Conservation (phyloP, 2,888 invertebrate species). For the Oligia latruncula region DNA sequence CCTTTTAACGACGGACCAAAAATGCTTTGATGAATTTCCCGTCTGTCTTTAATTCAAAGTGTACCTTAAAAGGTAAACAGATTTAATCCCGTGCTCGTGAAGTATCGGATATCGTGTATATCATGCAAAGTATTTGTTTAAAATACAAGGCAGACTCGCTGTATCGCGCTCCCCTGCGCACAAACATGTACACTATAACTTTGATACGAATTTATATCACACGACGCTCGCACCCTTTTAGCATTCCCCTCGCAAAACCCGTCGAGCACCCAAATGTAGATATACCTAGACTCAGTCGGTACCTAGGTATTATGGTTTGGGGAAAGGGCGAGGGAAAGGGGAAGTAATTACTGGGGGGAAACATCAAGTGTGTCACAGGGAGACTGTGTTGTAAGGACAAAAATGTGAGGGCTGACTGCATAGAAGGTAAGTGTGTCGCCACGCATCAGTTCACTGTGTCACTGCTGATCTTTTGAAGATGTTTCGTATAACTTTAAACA, state of each 20-base stretch:
- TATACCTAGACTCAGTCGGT: constrained; percentile 81
- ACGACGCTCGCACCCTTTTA: constrained; percentile 84
- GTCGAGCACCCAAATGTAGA: constrained; percentile 78
- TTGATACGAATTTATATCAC: constrained; percentile 81
- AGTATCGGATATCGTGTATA: constrained; percentile 65
- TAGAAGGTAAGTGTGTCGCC: constrained; percentile 87
- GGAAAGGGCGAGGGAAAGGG: constrained; percentile 77
- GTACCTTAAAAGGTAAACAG: constrained; percentile 62
- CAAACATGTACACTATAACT: constrained; percentile 73
- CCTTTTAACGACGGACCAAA: constrained; percentile 76
- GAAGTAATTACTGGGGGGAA: constrained; percentile 87
- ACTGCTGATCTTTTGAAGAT: constrained; percentile 86
- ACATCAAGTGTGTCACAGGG: constrained; percentile 89
- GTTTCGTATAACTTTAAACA: constrained; percentile 63
- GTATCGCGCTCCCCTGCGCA: constrained; percentile 70
- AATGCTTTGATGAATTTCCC: constrained; percentile 76
- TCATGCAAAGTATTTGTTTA: constrained; percentile 74
- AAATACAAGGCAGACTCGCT: constrained; percentile 76
- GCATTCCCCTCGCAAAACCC: constrained; percentile 87
- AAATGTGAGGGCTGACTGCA: constrained; percentile 86
- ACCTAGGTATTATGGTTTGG: constrained; percentile 82
- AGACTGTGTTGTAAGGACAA: constrained; percentile 88
- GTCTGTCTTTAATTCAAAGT: constrained; percentile 59
- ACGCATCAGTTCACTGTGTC: constrained; percentile 89
- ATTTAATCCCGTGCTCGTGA: constrained; percentile 58